Evolutionary conservation across 2,113 vertebrate genomes (phyloP).

Genomic region (Panurus biarmicus): DNA sequence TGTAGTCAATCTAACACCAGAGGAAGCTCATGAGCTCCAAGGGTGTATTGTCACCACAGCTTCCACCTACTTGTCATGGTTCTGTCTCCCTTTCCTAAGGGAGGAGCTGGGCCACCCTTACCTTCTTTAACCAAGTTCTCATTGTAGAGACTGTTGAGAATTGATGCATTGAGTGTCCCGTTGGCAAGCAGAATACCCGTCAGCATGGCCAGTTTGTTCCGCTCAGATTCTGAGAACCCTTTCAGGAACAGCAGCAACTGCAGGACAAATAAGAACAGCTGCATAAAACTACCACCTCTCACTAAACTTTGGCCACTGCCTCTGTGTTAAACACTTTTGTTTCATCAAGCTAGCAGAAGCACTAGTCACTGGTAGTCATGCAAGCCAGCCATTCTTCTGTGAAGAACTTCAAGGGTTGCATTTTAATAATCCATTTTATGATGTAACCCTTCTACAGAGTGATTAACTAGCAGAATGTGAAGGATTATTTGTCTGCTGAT

Average conservation of each 20-base stretch:
- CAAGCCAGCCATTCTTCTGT: background rate
- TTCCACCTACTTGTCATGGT: background rate
- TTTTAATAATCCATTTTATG: background rate
- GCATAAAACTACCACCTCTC: background rate
- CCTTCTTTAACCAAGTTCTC: conserved; percentile 99
- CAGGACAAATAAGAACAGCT: background rate
- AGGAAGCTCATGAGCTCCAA: background rate
- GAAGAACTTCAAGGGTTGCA: background rate
- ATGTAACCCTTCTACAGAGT: background rate
- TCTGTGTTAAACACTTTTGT: background rate
- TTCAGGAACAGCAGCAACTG: conserved; percentile 98
- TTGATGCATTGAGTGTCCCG: conserved; percentile 91
- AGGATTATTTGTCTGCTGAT: background rate
- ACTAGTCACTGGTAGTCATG: background rate
- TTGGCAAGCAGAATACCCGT: conserved; percentile 96
- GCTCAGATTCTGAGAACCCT: conserved; percentile 97
- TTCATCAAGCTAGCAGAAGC: background rate
- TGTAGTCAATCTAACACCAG: background rate
- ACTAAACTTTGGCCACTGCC: background rate
- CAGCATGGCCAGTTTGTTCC: conserved; percentile 98
- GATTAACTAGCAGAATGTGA: background rate
- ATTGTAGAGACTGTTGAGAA: conserved; percentile 96
- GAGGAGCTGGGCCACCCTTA: conserved; percentile 1
- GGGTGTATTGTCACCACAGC: background rate
- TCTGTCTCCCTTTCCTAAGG: background rate